These are phyloP conservation scores for Palythoa heliodiscus DNA, from an alignment of 92 coral and sea anemone species.

Conservation along the genomic window DNA sequence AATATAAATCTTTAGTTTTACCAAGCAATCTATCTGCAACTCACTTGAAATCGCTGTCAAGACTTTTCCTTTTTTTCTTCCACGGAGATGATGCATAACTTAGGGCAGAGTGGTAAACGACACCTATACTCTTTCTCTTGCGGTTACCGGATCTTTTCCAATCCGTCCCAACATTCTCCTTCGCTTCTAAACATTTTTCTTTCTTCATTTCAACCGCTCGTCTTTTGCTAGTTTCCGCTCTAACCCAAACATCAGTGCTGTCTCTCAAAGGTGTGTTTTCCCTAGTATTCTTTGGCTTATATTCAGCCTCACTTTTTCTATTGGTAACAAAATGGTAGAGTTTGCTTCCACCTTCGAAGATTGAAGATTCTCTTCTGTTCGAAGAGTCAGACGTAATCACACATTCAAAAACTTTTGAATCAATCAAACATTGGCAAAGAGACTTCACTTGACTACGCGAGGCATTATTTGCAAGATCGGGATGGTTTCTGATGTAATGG, in stretches of 20 bases:
- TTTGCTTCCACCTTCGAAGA: slow-evolving; percentile 44
- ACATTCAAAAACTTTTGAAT: slow-evolving; percentile 84
- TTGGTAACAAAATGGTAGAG: slow-evolving; percentile 27
- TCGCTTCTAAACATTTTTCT: not conserved
- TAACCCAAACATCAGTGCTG: slow-evolving; percentile 23
- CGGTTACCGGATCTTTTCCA: slow-evolving; percentile 33
- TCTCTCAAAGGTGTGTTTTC: not conserved
- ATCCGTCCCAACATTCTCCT: slow-evolving; percentile 22
- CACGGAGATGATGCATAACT: slow-evolving; percentile 2
- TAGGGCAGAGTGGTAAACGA: slow-evolving; percentile 15
- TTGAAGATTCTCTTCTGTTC: slow-evolving; percentile 17
- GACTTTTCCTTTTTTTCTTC: slow-evolving; percentile 42
- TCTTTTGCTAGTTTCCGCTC: slow-evolving; percentile 3
- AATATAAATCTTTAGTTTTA: too few relatives aligned
- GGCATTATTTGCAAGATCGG: slow-evolving; percentile 82
- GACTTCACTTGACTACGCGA: slow-evolving; percentile 84
- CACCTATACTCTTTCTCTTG: slow-evolving; percentile 29
- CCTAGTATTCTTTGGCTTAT: not conserved
- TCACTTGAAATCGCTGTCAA: slow-evolving; percentile 24
- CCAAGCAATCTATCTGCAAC: slow-evolving; percentile 9
- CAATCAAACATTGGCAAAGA: slow-evolving; percentile 85
- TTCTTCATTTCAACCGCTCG: not conserved
- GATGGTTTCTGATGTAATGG: slow-evolving; percentile 72
- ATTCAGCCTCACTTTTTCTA: not conserved
- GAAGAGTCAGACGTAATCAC: slow-evolving; percentile 34